Evolutionary conservation across 2,888 invertebrate genomes (phyloP).

Genomic region (Tetheella fluctuosa): DNA sequence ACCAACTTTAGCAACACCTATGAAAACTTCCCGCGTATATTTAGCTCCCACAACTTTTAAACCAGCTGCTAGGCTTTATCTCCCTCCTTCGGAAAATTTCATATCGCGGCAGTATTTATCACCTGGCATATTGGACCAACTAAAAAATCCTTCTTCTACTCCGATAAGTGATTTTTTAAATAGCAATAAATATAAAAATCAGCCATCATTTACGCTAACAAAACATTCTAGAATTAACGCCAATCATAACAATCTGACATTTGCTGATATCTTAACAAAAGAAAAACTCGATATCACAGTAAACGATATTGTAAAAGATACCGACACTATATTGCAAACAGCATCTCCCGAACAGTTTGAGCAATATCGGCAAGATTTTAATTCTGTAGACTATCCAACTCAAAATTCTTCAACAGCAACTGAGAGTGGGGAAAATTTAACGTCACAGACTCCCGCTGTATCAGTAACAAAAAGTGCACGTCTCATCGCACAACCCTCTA

Average conservation of each 20-base stretch:
- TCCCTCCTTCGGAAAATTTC: constrained; percentile 55
- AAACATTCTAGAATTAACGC: constrained; percentile 48
- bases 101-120: constrained; percentile 60
- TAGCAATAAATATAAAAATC: constrained; percentile 32
- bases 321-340: constrained; percentile 60
- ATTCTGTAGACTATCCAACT: constrained; percentile 48
- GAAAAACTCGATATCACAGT: constrained; percentile 73
- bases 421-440: constrained; percentile 63
- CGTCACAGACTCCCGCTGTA: constrained; percentile 50
- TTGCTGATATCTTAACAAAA: constrained; percentile 71
- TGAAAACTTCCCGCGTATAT: constrained; percentile 55
- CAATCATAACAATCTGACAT: constrained; percentile 64
- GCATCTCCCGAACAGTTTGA: constrained; percentile 54
- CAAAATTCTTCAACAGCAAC: constrained; percentile 45
- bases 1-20: constrained; percentile 49
- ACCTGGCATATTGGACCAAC: constrained; percentile 42
- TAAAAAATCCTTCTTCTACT: constrained; percentile 46
- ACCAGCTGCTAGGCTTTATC: constrained; percentile 57
- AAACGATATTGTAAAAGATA: constrained; percentile 71
- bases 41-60: constrained; percentile 66
- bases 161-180: constrained; percentile 40
- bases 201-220: constrained; percentile 43
- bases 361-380: constrained; percentile 49
- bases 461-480: constrained; percentile 53
- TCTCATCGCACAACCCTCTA: constrained; percentile 56